Base-by-base conservation (phyloP, 2,113 vertebrate genomes). In the Strigops habroptila region DNA sequence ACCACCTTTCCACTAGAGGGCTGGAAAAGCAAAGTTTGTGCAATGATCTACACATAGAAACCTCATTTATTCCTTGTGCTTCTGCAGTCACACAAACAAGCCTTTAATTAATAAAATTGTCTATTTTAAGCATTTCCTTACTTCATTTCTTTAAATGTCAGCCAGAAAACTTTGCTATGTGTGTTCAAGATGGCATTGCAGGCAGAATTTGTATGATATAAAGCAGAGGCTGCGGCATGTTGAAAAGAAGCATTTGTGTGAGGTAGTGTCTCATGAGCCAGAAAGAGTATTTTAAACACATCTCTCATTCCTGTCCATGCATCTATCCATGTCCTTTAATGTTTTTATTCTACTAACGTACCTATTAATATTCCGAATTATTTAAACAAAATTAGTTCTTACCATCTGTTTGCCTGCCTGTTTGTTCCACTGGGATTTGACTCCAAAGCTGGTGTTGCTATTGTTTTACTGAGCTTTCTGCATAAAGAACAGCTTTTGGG, bases 291-390 rank as follows among this genome's bases (percentile, higher is more conserved):
- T 86, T 93, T 64, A 68, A 57, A 55, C 53, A 35, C 41, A 79
- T 63, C 39, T 75, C 28, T 73, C 49, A 9, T 75, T 84, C 19
- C 57, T 84, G 35, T 68, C 69, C 74, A 52, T 63, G 41, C 37
- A 67, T 59, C 65, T 63, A 23, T 30, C 65, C n/a, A 17, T 37
- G 48, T 52, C 81, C 83, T 92, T 73, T 41, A 59, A 35, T 31
- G 43, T 11, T 89, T 92, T 91, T 75, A 46, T 88, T 86, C 83
- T 19, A 86, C 51, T 69, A 89, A 68, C 18, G 91, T 96, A 55
- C 43, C 43, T 86, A 84, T 95, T 97, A 95, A 95, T 96, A 94
- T 49, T 88, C 49, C 44, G 87, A 91, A 96, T 96, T 94, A 95
- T 95, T 96, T 89, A 85, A 89, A 87, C 83, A 95, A 82, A 95